Base-by-base conservation (phyloP, 1,140 invertebrate species). In the Araneus ventricosus region DNA sequence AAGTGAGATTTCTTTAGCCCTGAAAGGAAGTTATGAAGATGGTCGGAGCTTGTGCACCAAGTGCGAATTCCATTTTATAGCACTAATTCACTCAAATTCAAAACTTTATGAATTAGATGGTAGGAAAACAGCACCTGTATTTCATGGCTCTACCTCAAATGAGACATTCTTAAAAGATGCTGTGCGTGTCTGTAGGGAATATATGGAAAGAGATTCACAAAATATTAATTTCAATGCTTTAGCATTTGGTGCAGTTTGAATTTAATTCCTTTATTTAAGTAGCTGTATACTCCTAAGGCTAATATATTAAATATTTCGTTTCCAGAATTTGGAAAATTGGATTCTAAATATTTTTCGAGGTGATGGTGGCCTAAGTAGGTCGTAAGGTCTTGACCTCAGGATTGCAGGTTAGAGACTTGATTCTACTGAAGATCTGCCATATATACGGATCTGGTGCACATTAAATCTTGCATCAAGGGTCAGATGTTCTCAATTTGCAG, bases 31-130 rank as follows among this genome's bases (percentile, higher is more conserved):
- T 94, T 98, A 79, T 27, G 34, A 63, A 41, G n/a, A 2, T 67
- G 34, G 27, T 17, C 10, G n/a, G 24, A 95, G 95, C 95, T 96
- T 97, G 70, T 97, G 97, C 94, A 97, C 97, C 89, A 96, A 96
- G 80, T 97, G 98, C 0, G 97, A 97, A 94, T 97, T 98, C 95
- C 98, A 99, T 95, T 99, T 99, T 95, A 97, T 99, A 79, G 97
- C 98, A 20, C 97, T 99, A 95, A 96, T 99, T 52, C 96, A 98
- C 93, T 97, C 97, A 94, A 97, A 98, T 96, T 98, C 97, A 22
- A 95, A 96, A 57, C 95, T 99, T 0, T 99, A 98, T 96, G 98
- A 99, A 96, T 95, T 99, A 92, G 98, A 99, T 97, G 98, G 98
- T 10, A 96, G 98, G 93, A 98, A 98, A 22, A 2, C 8, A 8